A percentile compares a stretch with the other conserved stretches of the same genome.
These are phyloP conservation scores for Anthopleura sola DNA, from an alignment of 64 coral and sea anemone species.

Conservation along the genomic window DNA sequence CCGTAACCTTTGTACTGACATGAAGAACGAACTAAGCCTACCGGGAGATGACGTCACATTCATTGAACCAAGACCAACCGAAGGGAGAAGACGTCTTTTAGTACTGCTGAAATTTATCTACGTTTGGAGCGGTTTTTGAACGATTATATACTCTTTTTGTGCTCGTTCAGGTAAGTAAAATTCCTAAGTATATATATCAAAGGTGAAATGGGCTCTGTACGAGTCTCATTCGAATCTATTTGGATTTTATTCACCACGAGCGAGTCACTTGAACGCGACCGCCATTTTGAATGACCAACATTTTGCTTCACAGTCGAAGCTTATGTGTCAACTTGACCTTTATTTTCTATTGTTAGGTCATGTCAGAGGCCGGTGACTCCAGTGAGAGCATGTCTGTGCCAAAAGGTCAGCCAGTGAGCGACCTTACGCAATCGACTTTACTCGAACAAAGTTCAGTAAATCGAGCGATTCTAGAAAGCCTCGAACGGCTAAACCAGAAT, in stretches of 20 bases:
- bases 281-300: no score
- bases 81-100: neutral
- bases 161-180: no score
- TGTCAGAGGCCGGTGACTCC: conserved; percentile 22
- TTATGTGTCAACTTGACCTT: neutral
- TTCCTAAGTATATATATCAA: neutral
- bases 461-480: conserved; percentile 20
- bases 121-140: neutral
- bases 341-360: neutral
- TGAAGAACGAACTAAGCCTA: no score
- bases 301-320: no score
- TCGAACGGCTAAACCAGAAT: conserved; percentile 31
- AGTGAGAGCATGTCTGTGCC: conserved; percentile 10
- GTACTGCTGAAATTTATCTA: no score
- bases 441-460: conserved; percentile 29
- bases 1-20: no score
- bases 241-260: no score
- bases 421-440: neutral
- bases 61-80: conserved; percentile 27
- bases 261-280: no score
- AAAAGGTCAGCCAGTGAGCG: conserved; percentile 19
- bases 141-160: no score
- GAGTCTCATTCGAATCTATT: neutral
- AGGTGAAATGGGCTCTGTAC: conserved; percentile 13
- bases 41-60: conserved; percentile 15